These are phyloP conservation scores for Phymatocera aterrima DNA, from an alignment of 2,888 invertebrate species.

Conservation along the genomic window DNA sequence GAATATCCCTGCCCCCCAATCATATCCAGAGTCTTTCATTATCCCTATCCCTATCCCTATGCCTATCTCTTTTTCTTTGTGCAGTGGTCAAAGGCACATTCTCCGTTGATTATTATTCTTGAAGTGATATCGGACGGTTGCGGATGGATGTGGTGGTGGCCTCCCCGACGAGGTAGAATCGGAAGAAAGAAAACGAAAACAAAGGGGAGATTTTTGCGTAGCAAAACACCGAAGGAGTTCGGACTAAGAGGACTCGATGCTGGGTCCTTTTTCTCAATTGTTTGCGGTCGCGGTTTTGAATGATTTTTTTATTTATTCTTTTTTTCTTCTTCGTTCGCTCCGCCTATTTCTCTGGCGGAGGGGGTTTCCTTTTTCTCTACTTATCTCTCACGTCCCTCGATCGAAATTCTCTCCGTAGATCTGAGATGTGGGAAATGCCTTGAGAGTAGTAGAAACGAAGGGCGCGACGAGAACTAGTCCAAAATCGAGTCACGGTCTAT, in stretches of 20 bases:
- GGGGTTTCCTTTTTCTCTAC: too few relatives aligned
- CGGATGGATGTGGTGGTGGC: background rate
- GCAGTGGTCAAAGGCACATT: background rate
- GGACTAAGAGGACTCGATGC: background rate
- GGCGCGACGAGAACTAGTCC: constrained; percentile 5
- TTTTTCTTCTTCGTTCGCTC: background rate
- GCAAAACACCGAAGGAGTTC: background rate
- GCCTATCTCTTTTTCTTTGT: background rate
- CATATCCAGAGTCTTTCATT: too few relatives aligned
- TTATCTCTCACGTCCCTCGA: background rate
- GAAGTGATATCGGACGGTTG: background rate
- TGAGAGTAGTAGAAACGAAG: background rate
- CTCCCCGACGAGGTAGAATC: background rate
- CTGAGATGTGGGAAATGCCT: background rate
- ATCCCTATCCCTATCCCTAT: too few relatives aligned
- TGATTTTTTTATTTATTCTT: background rate
- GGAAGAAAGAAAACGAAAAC: background rate
- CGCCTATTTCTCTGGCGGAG: background rate
- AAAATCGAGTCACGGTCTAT: constrained; percentile 43
- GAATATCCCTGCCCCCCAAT: background rate
- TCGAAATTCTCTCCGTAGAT: background rate
- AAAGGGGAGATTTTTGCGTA: background rate
- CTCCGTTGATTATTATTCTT: background rate
- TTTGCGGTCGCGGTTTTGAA: background rate
- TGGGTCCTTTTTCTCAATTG: background rate